Conservation (phyloP, 2,888 invertebrate genomes). For the Stenurella melanura region DNA sequence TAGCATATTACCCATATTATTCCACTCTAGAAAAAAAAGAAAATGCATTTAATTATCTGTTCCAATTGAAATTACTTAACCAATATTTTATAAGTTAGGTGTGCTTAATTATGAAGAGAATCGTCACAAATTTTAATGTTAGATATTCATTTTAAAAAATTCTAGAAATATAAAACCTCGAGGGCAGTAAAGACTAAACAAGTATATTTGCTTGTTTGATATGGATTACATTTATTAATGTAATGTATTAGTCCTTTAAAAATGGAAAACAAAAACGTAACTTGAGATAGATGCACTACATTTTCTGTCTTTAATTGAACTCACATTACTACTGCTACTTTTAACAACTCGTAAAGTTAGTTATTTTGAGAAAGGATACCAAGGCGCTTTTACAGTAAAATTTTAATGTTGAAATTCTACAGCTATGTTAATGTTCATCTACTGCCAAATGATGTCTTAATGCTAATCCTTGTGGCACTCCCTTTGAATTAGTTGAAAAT, state of each 20-base stretch:
- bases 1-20: no score
- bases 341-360: not conserved
- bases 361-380: not conserved
- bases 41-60: no score
- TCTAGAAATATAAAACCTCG: not conserved
- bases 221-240: no score
- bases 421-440: not conserved
- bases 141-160: not conserved
- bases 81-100: no score
- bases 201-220: no score
- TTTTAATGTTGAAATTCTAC: not conserved
- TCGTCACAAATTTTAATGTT: no score
- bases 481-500: not conserved
- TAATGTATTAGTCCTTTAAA: no score
- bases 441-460: not conserved
- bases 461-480: not conserved
- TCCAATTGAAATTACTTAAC: no score
- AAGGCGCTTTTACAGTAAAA: not conserved
- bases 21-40: no score
- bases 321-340: not conserved
- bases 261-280: no score
- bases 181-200: not conserved
- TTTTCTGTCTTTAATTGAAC: not conserved
- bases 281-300: not conserved
- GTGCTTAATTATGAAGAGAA: no score